Evolutionary conservation across 1,140 invertebrate species (phyloP), one percentile per base, ranked within the genome.

Genomic region (Drosophila persimilis): DNA sequence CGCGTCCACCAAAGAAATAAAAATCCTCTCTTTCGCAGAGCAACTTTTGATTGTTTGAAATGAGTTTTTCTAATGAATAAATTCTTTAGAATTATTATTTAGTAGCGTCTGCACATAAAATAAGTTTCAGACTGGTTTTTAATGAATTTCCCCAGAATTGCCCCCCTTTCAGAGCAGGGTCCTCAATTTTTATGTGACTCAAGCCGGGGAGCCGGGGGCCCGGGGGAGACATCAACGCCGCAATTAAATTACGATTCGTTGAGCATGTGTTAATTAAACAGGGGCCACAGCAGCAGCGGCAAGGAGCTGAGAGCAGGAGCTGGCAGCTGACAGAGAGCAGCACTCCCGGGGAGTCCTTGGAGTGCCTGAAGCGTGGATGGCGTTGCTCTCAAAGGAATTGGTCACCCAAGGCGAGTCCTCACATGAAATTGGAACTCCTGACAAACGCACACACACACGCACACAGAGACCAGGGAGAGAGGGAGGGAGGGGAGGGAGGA

Each of bases 191-290:
- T 62, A 46, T 56, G 57, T 69, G 58, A 63, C 48, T 78, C 50
- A 55, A 51, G 24, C 13, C 35, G 6, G 26, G 15, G 15, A 15
- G 15, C 15, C 15, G 15, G 15, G 15, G 11, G 43, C 70, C 56
- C 58, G 39, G 47, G 59, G 72, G 80, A 59, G 50, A 73, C 65
- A 60, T 73, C 85, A 81, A 72, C 73, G 83, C 67, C 69, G 84
- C 86, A 90, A 90, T 90, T 90, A 88, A 90, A 90, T 90, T 90
- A 89, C 86, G 88, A 90, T 90, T 88, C 86, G 86, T 80, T 78
- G 88, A 90, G 79, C 88, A 90, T 80, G 81, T 90, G 81, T 90
- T 90, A 90, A 90, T 90, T 90, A 90, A 75, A 90, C 89, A 81
- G 77, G 75, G 65, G 69, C 71, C 67, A 62, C 57, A 66, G 58